Base-by-base conservation (phyloP, 1,140 invertebrate species). In the Formica selysi region DNA sequence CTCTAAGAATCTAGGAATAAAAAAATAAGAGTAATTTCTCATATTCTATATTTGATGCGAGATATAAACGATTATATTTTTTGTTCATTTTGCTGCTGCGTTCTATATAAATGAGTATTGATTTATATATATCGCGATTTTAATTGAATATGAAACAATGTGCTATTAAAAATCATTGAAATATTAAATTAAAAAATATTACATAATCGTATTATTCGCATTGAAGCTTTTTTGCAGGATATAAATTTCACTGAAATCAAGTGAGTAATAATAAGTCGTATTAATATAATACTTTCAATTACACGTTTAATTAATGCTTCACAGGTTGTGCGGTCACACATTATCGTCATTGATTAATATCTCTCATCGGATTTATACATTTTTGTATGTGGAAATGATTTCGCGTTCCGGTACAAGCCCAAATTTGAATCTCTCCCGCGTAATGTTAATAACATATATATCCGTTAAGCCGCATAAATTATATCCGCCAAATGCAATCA, bases 401-500 rank as follows among this genome's bases (percentile, higher is more conserved):
- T 51, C 16, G 2, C 3, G 19, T 81, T 6, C 41, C 19, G 10
- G 54, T 19, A 71, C 22, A 65, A 74, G 57, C 54, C 36, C 36
- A 86, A 88, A 89, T 85, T 88, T 73, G 32, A 85, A 79, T 73
- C 76, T 76, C 29, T 57, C 36, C 36, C n/a, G 65, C 70, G 54
- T 71, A 57, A 78, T 68, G 22, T 22, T 22, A 51, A 51, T 85
- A 70, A 51, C 26, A 57, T 36, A 65, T 65, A 65, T 76, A 57
- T 73, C 65, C 51, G 78, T 57, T 38, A 71, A 19, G 19, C 73
- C 36, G 59, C 65, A 71, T 89, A 88, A 89, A 89, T 88, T 74
- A 88, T 80, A 78, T 86, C 64, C 74, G 32, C 41, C 61, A 44
- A 38, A 51, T 67, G 70, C 36, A 89, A 62, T 85, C 36, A 36